Evolutionary conservation across 64 coral and sea anemone species (phyloP), one percentile per base, ranked within the genome.

Genomic region (Porites australiensis): DNA sequence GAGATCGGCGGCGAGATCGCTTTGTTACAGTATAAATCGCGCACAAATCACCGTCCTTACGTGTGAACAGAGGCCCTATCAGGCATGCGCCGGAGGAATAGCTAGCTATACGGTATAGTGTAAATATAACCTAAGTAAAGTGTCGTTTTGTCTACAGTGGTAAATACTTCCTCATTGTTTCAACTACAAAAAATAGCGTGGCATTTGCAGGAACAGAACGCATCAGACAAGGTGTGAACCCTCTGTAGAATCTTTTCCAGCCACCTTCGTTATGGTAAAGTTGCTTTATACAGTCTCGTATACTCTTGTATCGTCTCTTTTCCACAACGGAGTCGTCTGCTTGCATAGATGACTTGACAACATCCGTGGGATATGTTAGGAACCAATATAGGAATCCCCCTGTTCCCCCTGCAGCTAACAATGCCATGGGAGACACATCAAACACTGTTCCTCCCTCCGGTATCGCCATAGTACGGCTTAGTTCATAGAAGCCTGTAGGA

Each of bases 361-460:
- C 91, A 82, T 97, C 95, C 63, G 95, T 97, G 6, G 95, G 95
- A 19, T 97, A 97, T 20, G 91, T 97, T 3, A 94, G 78, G 58
- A 97, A 97, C 95, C 95, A 97, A 65, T 97, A 97, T 9, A 94
- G 80, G 63, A 97, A 97, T 8, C 95, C 95, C 9, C 95, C 95
- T 11, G 86, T 55, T 6, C 74, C 95, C 19, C 95, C 95, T 15
- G 95, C 52, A 2, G 66, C 65, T 44, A 97, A 27, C 20, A 97
- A 70, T n/a, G 81, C 92, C 63, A 88, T 49, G 47, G 95, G 95
- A 44, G 95, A 91, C 20, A 97, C 65, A 23, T 97, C 92, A 44
- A 61, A 23, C 18, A 94, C 48, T 53, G 95, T 94, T 8, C 95
- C 95, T 3, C 95, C 95, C 58, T 97, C 48, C 0, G 95, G 95